These are phyloP conservation scores for Eustalomyia histrio DNA, from an alignment of 2,888 invertebrate genomes.

Conservation along the genomic window DNA sequence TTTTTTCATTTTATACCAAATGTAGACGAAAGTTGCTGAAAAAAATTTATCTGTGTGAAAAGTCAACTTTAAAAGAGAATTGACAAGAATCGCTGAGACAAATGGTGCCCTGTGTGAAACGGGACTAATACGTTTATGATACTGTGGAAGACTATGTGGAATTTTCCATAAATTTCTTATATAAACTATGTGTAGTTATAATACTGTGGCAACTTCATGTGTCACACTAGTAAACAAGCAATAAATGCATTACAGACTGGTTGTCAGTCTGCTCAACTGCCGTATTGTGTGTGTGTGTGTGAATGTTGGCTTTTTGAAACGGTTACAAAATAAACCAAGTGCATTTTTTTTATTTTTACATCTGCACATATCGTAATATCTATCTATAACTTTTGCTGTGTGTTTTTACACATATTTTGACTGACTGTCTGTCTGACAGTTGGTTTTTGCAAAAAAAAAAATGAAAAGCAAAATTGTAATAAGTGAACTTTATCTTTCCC, in stretches of 20 bases:
- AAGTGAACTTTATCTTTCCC: slow-evolving; percentile 58
- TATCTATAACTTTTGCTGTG: not conserved
- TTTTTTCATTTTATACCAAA: too few relatives aligned
- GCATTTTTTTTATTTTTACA: slow-evolving; percentile 24
- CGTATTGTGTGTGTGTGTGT: slow-evolving; percentile 17
- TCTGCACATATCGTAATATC: slow-evolving; percentile 1
- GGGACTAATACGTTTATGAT: too few relatives aligned
- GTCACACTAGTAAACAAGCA: not conserved
- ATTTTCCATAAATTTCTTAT: too few relatives aligned
- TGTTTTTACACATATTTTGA: slow-evolving; percentile 13
- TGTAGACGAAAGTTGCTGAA: too few relatives aligned
- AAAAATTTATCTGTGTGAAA: too few relatives aligned
- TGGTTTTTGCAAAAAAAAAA: slow-evolving; percentile 16
- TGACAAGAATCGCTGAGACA: too few relatives aligned
- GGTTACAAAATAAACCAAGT: slow-evolving; percentile 38
- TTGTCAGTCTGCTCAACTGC: not conserved
- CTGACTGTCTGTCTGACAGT: slow-evolving; percentile 23
- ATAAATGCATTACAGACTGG: not conserved
- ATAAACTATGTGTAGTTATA: too few relatives aligned
- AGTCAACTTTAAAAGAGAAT: too few relatives aligned
- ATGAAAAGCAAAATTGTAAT: slow-evolving; percentile 29
- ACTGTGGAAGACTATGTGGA: too few relatives aligned
- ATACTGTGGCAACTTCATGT: not conserved
- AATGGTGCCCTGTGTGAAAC: too few relatives aligned
- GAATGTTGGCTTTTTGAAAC: slow-evolving; percentile 22